These are phyloP conservation scores for Vicugna pacos DNA, from an alignment of 2,113 vertebrate genomes.

Conservation along the genomic window DNA sequence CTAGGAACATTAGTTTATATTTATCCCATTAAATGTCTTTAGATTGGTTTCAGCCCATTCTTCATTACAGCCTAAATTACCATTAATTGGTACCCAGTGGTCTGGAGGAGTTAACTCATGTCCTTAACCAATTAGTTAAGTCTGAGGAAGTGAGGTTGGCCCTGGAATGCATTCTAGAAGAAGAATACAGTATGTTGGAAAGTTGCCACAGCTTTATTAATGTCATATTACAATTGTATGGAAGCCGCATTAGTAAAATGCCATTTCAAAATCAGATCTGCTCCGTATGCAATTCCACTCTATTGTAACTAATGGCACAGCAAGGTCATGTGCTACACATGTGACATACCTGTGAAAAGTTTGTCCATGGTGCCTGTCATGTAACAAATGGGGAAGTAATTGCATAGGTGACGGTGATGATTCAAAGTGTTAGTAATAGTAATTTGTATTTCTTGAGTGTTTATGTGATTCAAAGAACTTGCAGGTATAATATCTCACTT, in stretches of 20 bases:
- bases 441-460: neutral
- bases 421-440: neutral
- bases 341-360: neutral
- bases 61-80: slow-evolving; percentile 46
- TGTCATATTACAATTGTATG: neutral
- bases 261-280: slow-evolving; percentile 40
- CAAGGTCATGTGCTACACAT: neutral
- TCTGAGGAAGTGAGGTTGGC: slow-evolving; percentile 15
- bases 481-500: neutral
- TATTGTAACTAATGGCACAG: neutral
- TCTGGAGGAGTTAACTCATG: slow-evolving; percentile 28
- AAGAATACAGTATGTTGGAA: neutral
- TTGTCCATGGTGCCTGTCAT: neutral
- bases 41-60: slow-evolving; percentile 16
- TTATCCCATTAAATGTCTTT: slow-evolving; percentile 22
- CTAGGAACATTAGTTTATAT: slow-evolving; percentile 11
- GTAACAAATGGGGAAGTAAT: neutral
- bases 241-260: slow-evolving; percentile 4
- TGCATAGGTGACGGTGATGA: neutral
- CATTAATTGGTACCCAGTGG: slow-evolving; percentile 44
- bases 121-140: slow-evolving; percentile 66
- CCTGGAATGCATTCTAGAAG: slow-evolving; percentile 5
- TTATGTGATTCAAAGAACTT: neutral
- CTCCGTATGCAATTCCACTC: neutral
- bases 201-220: neutral